Evolutionary conservation across 64 coral and sea anemone genomes (phyloP).

Genomic region (Pocillopora verrucosa): DNA sequence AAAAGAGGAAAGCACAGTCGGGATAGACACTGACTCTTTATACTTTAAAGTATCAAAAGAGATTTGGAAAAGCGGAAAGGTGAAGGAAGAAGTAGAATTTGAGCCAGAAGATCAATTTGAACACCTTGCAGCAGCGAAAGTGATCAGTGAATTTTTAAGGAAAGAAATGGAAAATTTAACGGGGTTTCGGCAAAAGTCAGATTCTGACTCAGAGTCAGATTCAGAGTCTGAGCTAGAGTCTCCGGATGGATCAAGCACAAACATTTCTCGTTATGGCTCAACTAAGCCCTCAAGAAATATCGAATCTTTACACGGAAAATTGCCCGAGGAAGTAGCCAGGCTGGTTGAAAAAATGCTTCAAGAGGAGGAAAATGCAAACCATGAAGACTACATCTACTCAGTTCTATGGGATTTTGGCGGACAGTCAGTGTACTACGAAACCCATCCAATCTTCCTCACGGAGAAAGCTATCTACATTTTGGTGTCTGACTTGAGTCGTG

Average conservation of each 20-base stretch:
- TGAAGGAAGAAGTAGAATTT: neutral
- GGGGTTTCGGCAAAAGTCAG: too few species aligned
- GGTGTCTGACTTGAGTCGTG: conserved; percentile 1
- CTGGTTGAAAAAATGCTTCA: neutral
- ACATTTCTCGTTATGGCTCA: too few species aligned
- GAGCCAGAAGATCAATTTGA: neutral
- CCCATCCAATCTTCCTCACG: neutral
- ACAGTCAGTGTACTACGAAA: neutral
- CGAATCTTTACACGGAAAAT: neutral
- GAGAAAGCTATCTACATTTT: conserved; percentile 10
- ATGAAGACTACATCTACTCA: conserved; percentile 1
- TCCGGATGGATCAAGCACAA: too few species aligned
- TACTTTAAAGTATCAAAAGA: neutral
- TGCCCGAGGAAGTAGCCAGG: neutral
- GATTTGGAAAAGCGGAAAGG: neutral
- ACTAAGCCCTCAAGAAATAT: too few species aligned
- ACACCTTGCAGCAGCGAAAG: neutral
- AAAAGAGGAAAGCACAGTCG: neutral
- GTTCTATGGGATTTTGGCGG: neutral
- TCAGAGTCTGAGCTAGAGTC: neutral
- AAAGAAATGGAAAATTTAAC: too few species aligned
- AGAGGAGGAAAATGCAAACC: neutral
- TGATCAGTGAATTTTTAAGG: neutral
- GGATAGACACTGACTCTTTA: neutral
- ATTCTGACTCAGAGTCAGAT: too few species aligned